Base-by-base conservation (phyloP, 2,113 vertebrate genomes). In the Mormoops blainvillei region DNA sequence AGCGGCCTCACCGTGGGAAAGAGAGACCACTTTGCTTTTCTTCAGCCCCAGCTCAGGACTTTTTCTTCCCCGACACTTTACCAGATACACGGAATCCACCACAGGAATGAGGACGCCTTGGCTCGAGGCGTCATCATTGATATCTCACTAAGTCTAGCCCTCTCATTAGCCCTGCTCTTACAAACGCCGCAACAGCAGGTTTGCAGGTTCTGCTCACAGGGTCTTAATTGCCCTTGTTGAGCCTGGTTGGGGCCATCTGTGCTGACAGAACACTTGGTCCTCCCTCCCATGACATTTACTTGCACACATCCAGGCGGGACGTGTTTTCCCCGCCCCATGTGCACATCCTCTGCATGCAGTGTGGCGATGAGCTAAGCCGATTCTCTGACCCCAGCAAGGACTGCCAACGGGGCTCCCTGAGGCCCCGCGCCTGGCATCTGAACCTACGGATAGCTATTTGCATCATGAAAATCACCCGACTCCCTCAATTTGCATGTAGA, bases 201-300 rank as follows among this genome's bases (percentile, higher is more conserved):
- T 94, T 90, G 82, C 87, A 80, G 56, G 50, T 56, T 95, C 87
- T 92, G 93, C 71, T 95, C 96, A 91, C 67, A 96, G 85, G 88
- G 71, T 95, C 96, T 54, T 89, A 38, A 48, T 33, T 77, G 70
- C 26, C 85, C 52, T 87, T 8, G 41, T 33, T 85, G 91, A 45
- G 38, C 68, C 89, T 86, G 77, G 56, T 81, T 52, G 71, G 67
- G 82, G 48, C 86, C 86, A 18, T 89, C 87, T 91, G 58, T 77
- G 68, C 86, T 68, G 54, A 93, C 41, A 56, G 86, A 61, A 56
- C 88, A 50, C 4, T n/a, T 4, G 19, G 41, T 38, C 56, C 85
- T 88, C 63, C 68, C 43, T 95, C 63, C 68, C 9, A 2, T 67
- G 71, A 67, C 41, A 38, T 93, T 63, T 26, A 61, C 61, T 86